These are phyloP conservation scores for Nesidiocoris tenuis DNA, from an alignment of 2,888 invertebrate species.

Conservation along the genomic window DNA sequence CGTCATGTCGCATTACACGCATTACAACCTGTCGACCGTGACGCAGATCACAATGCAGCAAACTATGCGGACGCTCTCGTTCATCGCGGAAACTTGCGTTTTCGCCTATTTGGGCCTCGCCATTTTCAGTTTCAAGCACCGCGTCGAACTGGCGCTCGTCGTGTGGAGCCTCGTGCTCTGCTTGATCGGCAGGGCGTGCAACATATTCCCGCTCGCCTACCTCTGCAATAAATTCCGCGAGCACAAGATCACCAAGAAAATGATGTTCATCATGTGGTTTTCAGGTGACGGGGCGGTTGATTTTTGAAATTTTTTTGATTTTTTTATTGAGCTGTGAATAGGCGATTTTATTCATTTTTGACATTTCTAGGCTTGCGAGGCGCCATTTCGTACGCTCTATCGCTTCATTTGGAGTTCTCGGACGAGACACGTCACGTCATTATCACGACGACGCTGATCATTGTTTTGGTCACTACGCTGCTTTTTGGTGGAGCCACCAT, in stretches of 20 bases:
- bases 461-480: conserved; percentile 92
- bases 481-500: conserved; percentile 96
- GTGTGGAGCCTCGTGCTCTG: conserved; percentile 93
- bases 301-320: conserved; percentile 16
- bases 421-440: conserved; percentile 94
- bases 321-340: not conserved
- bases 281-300: conserved; percentile 69
- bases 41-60: conserved; percentile 99
- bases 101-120: conserved; percentile 97
- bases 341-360: conserved; percentile 12
- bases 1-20: conserved; percentile 99
- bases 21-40: conserved; percentile 95
- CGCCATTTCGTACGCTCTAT: conserved; percentile 96
- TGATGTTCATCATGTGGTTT: conserved; percentile 99
- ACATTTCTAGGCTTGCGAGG: conserved; percentile 73
- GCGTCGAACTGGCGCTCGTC: conserved; percentile 67
- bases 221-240: conserved; percentile 94
- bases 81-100: conserved; percentile 97
- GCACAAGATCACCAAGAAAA: conserved; percentile 95
- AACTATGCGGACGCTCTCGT: conserved; percentile 94
- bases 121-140: conserved; percentile 90
- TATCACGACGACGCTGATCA: conserved; percentile 96
- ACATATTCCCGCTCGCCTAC: conserved; percentile 92
- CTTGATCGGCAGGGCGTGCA: conserved; percentile 89
- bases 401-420: conserved; percentile 89